phyloP scores from a whole-genome alignment of 2,113 vertebrate species.

The Mystacornis crossleyi region DNA sequence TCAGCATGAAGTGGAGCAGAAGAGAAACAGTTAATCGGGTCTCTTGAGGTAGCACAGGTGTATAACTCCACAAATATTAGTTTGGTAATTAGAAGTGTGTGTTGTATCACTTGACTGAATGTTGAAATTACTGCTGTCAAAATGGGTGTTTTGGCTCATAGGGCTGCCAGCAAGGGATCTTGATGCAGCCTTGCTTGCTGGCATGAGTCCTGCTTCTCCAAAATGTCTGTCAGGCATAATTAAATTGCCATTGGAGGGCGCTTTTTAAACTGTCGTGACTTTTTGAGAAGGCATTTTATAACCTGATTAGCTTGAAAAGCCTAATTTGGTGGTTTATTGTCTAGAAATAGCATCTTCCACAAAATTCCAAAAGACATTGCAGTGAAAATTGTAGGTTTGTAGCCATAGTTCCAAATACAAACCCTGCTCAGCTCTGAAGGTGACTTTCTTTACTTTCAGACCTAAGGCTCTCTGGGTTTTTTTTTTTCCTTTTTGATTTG shows the following conservation, averaged over 20 bases:
- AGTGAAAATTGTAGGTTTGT: constrained; percentile 26
- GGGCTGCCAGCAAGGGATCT: background rate
- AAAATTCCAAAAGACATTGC: background rate
- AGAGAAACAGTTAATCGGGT: fast-evolving
- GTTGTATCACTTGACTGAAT: background rate
- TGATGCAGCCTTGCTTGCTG: background rate
- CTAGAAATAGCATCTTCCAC: constrained; percentile 37
- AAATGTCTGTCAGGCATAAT: background rate
- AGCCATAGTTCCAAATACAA: constrained; percentile 7
- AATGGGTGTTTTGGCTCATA: background rate
- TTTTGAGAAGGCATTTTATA: background rate
- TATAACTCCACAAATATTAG: background rate
- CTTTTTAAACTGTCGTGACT: background rate
- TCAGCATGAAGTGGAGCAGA: background rate
- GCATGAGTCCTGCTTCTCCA: background rate
- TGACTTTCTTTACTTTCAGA: background rate
- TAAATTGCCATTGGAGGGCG: background rate
- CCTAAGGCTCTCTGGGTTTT: background rate
- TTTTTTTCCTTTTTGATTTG: background rate
- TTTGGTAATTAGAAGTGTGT: background rate
- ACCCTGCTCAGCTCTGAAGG: background rate
- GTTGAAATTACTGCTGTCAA: background rate
- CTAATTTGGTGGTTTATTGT: background rate
- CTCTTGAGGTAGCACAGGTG: background rate
- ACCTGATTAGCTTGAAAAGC: background rate